Evolutionary conservation across 2,113 vertebrate species (phyloP), one percentile per base, ranked within the genome.

Genomic region (Phodopus roborovskii): DNA sequence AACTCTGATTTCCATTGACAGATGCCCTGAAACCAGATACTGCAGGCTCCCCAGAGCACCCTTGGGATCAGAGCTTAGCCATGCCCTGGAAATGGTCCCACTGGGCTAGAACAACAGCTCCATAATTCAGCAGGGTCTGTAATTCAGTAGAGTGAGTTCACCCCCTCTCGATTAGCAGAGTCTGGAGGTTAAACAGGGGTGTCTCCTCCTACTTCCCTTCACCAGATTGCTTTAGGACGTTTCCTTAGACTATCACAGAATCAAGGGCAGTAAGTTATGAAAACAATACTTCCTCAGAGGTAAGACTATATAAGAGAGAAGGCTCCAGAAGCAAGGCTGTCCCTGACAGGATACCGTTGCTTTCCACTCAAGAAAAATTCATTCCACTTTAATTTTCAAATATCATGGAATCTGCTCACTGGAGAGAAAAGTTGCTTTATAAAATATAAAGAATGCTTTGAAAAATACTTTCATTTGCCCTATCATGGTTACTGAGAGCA

Each of bases 131-230:
- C 95, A 89, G 15, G 94, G 96, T 90, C 45, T 45, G 45, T 98
- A 98, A 98, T 97, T 97, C 0, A 0, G 73, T 94, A 89, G 15
- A 94, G 96, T 90, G 24, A 96, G 97, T 97, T 97, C 95, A 85
- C 97, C 92, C 90, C 87, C 94, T 83, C 77, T 94, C 97, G 91
- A 97, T 98, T 98, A 98, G 91, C 97, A 97, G 97, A 98, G 96
- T 98, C 98, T 97, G 96, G 95, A 97, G 97, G 97, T 97, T 98
- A 97, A 98, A 98, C 93, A 97, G 91, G 95, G 42, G 92, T 85
- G 81, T 97, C 97, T 97, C 94, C 97, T 98, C 77, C 94, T 94
- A 91, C 81, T 97, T 96, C 28, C 97, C 94, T 97, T 97, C 94
- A 98, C 96, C 95, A 97, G 97, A 98, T 98, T 97, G 97, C 97